Evolutionary conservation across 2,797 vertebrate species (phyloP).

Genomic region (Poecilia wingei): DNA sequence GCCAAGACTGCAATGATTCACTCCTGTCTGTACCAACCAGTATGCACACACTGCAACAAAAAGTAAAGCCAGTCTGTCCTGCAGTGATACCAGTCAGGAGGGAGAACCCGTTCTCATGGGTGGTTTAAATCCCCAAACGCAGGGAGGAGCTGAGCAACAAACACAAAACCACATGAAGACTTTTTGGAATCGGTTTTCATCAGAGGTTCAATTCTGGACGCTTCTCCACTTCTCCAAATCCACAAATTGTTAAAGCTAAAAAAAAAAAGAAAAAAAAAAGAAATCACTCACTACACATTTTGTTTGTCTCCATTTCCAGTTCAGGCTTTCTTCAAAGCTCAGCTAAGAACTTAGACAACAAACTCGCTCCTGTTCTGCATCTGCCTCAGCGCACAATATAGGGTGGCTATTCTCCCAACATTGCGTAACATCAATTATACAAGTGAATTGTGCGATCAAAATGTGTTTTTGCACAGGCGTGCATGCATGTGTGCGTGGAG

Average conservation of each 20-base stretch:
- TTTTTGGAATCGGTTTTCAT: slow-evolving; percentile 9
- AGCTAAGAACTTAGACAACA: background rate
- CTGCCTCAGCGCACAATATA: slow-evolving; percentile 67
- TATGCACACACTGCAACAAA: background rate
- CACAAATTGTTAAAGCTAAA: background rate
- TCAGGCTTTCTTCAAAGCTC: background rate
- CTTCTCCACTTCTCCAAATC: background rate
- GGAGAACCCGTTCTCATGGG: slow-evolving; percentile 28
- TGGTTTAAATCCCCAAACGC: slow-evolving; percentile 16
- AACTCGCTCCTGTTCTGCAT: slow-evolving; percentile 21
- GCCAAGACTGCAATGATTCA: background rate
- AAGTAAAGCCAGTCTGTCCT: slow-evolving; percentile 1
- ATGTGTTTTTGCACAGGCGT: slow-evolving; percentile 46
- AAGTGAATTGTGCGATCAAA: slow-evolving; percentile 68
- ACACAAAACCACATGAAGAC: slow-evolving; percentile 10
- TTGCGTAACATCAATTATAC: slow-evolving; percentile 79
- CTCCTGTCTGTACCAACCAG: slow-evolving; percentile 11
- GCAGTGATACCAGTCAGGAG: slow-evolving; percentile 4
- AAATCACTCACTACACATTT: background rate
- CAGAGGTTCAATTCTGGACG: background rate
- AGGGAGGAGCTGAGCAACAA: slow-evolving; percentile 15
- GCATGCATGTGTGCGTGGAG: slow-evolving; percentile 43
- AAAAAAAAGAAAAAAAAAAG: too few species aligned
- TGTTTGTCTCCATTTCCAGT: background rate
- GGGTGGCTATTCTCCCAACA: slow-evolving; percentile 67